Evolutionary conservation across 2,888 invertebrate genomes (phyloP), one percentile per base, ranked within the genome.

Genomic region (Abrostola tripartita): DNA sequence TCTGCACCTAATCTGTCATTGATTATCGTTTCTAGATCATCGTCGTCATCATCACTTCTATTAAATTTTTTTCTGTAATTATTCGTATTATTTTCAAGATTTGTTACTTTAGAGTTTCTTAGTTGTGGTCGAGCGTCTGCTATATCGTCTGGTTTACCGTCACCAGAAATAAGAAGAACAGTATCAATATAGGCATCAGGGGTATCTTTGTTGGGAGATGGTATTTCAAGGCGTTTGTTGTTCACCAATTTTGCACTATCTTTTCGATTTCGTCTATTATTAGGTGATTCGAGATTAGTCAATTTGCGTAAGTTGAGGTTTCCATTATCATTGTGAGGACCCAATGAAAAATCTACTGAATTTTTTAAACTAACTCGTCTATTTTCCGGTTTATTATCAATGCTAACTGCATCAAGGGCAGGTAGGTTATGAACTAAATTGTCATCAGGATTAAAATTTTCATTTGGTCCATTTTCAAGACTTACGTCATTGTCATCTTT

Each of bases 111-210:
- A 9, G 14, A 7, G 11, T 12, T 52, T 65, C 14, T 40, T 35
- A 61, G 14, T 35, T 60, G 47, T 10, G 47, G 41, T 56, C 12
- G 49, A n/a, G 38, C 44, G 5, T 52, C 14, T 5, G 54, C 37
- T 49, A 44, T 40, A 65, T 53, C 40, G 50, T 41, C 44, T 44
- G 65, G 38, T 50, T 55, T 52, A n/a, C 60, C 40, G 11, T 71
- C 50, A 41, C 40, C 60, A 47, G 38, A 24, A 8, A 61, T 36
- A 10, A 61, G 42, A 8, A 65, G n/a, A 40, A 57, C 47, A 14
- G 44, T 40, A 56, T 66, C 47, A 35, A 37, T 12, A 37, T 72
- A 50, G 2, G 8, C 57, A 57, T 57, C 47, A 1, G 36, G 50
- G 36, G 5, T 51, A 41, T 47, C 38, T 56, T 49, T 37, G 10